Evolutionary conservation across 1,140 invertebrate genomes (phyloP).

Genomic region (Megalonaias nervosa): DNA sequence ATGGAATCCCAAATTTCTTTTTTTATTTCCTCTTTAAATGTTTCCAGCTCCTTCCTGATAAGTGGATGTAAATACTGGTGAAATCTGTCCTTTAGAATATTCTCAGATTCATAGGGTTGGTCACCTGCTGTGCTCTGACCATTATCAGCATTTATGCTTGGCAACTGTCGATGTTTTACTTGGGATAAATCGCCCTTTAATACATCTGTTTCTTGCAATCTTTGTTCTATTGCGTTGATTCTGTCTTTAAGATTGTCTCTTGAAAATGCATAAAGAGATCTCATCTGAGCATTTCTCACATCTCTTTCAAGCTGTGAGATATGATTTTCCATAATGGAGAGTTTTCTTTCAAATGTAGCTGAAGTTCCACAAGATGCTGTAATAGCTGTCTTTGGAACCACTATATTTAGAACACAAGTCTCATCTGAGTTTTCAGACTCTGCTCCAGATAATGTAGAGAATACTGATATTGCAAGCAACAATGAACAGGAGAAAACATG

Average conservation of each 20-base stretch:
- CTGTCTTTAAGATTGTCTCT: slow-evolving; percentile 11
- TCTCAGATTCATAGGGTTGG: no score
- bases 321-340: slow-evolving; percentile 33
- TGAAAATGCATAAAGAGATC: slow-evolving; percentile 7
- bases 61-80: no score
- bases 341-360: slow-evolving; percentile 11
- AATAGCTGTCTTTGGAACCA: slow-evolving; percentile 61
- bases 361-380: slow-evolving; percentile 50
- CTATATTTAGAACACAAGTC: slow-evolving; percentile 57
- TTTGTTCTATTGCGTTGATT: slow-evolving; percentile 28
- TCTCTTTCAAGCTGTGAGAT: slow-evolving; percentile 23
- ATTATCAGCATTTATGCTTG: no score
- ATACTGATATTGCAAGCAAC: not conserved
- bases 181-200: no score
- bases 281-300: slow-evolving; percentile 17
- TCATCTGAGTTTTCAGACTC: slow-evolving; percentile 26
- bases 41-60: no score
- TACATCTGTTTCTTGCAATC: slow-evolving; percentile 19
- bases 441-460: not conserved
- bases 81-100: no score
- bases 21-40: no score
- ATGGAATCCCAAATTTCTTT: no score
- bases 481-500: not conserved
- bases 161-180: no score
- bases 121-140: no score